Conservation (phyloP, 1,140 invertebrate species). For the Zaprionus africanus region DNA sequence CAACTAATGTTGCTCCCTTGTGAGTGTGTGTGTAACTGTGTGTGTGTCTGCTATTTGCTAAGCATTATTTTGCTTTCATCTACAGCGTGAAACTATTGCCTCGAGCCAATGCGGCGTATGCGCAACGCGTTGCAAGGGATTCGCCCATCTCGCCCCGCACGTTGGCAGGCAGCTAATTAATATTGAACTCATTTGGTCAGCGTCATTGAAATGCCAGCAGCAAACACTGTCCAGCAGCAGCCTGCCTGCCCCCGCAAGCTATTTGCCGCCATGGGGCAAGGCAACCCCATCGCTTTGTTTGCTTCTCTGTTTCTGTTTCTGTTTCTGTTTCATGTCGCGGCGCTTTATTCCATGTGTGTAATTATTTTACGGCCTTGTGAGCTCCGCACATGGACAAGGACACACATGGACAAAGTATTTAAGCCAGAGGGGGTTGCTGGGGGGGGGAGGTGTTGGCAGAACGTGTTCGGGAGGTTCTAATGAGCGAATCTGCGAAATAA, state of each 20-base stretch:
- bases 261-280: not conserved
- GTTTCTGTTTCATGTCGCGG: constrained; percentile 67
- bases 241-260: not conserved
- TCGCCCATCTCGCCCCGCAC: constrained; percentile 3
- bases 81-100: constrained; percentile 14
- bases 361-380: constrained; percentile 67
- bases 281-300: constrained; percentile 31
- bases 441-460: constrained; percentile 12
- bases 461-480: constrained; percentile 66
- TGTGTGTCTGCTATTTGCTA: constrained; percentile 10
- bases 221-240: constrained; percentile 33
- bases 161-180: constrained; percentile 69
- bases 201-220: constrained; percentile 72
- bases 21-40: not conserved
- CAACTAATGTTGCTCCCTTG: constrained; percentile 14
- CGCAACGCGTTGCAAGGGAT: constrained; percentile 35
- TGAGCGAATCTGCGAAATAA: constrained; percentile 53
- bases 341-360: constrained; percentile 76
- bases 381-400: constrained; percentile 33
- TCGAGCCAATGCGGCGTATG: constrained; percentile 29
- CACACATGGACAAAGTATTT: constrained; percentile 44
- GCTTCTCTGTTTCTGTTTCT: constrained; percentile 38
- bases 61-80: constrained; percentile 47
- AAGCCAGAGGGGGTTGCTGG: constrained; percentile 44
- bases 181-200: constrained; percentile 75